Conservation (phyloP, 2,888 invertebrate genomes). For the Argyresthia albistria region DNA sequence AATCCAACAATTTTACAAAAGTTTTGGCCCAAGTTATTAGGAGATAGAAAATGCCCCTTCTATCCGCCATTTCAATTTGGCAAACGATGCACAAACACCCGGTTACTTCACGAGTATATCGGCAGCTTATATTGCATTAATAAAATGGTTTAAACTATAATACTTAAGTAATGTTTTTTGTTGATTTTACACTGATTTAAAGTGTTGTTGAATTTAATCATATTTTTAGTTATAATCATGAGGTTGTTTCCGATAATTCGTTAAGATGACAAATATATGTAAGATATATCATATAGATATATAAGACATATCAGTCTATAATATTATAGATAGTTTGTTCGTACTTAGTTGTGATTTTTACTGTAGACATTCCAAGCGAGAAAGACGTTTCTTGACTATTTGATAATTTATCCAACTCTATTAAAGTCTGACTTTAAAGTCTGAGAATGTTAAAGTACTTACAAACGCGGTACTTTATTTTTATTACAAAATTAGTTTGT, state of each 20-base stretch:
- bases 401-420: background rate
- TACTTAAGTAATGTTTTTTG: too few species aligned
- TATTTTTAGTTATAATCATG: background rate
- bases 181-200: too few species aligned
- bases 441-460: conserved; percentile 21
- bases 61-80: too few species aligned
- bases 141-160: too few species aligned
- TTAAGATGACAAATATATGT: background rate
- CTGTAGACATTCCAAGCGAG: conserved; percentile 51
- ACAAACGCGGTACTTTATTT: conserved; percentile 4
- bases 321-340: background rate
- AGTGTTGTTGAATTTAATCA: too few species aligned
- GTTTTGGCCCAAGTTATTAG: too few species aligned
- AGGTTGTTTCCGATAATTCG: background rate
- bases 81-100: too few species aligned
- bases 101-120: too few species aligned
- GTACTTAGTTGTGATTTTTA: conserved; percentile 41
- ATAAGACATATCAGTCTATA: background rate
- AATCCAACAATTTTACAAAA: too few species aligned
- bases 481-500: conserved; percentile 14
- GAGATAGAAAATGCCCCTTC: too few species aligned
- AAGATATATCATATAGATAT: background rate
- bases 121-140: background rate
- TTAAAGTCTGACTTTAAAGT: conserved; percentile 41
- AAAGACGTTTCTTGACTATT: conserved; percentile 27